Percentiles rank a stretch among this genome's conserved stretches.
These are phyloP conservation scores for Notolabrus celidotus DNA, from an alignment of 2,797 vertebrate genomes.

Conservation along the genomic window DNA sequence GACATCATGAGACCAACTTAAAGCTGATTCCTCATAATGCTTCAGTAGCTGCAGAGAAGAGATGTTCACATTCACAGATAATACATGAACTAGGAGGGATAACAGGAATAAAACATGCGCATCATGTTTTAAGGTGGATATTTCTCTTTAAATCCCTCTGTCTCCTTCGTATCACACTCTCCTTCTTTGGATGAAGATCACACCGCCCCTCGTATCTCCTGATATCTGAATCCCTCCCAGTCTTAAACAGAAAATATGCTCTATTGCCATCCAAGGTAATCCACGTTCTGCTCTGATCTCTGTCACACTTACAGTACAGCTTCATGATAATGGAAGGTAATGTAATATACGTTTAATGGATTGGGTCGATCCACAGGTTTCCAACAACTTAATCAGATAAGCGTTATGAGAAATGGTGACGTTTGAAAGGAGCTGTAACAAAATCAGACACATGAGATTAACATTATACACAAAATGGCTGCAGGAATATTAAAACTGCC, in stretches of 20 bases:
- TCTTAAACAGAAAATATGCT: not conserved
- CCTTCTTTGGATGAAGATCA: slow-evolving; percentile 3
- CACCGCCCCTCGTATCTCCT: not conserved
- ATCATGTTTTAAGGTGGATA: slow-evolving; percentile 16
- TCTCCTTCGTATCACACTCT: slow-evolving; percentile 14
- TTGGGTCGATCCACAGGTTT: slow-evolving; percentile 23
- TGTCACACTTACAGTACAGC: not conserved
- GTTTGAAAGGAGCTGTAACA: not conserved
- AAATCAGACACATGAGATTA: not conserved
- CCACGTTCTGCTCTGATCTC: not conserved
- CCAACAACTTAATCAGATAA: slow-evolving; percentile 3
- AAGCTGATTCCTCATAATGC: slow-evolving; percentile 20
- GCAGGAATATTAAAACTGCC: slow-evolving; percentile 8
- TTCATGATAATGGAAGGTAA: slow-evolving; percentile 19
- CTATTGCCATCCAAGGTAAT: not conserved
- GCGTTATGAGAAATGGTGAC: slow-evolving; percentile 2
- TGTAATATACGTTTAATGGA: slow-evolving; percentile 11
- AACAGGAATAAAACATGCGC: not conserved
- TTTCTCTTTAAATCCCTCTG: not conserved
- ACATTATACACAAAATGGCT: not conserved
- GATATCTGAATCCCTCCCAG: not conserved
- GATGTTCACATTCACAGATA: slow-evolving; percentile 9
- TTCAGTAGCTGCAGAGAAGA: not conserved
- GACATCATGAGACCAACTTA: slow-evolving; percentile 3
- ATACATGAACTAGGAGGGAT: slow-evolving; percentile 9